phyloP scores from a whole-genome alignment of 2,888 invertebrate genomes.

The Orchestes rusci region DNA sequence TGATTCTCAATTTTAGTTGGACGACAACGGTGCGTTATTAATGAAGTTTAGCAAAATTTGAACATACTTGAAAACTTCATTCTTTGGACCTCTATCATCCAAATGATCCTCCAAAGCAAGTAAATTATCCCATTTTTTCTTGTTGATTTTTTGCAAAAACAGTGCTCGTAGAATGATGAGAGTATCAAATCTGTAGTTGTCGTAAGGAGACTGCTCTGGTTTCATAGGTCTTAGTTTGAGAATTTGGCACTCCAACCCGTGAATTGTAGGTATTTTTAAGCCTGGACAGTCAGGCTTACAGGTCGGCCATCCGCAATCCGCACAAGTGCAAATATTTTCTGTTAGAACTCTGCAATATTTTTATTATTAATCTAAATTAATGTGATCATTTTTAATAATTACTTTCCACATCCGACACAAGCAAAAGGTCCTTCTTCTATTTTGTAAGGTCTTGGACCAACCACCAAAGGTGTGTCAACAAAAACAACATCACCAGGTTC shows the following conservation, averaged over 20 bases:
- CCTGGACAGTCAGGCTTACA: constrained; percentile 59
- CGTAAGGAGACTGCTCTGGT: constrained; percentile 39
- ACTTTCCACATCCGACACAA: constrained; percentile 70
- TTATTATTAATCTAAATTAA: too few relatives aligned
- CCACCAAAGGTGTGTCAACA: constrained; percentile 61
- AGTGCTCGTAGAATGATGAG: constrained; percentile 59
- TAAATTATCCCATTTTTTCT: constrained; percentile 49
- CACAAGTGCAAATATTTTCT: constrained; percentile 43
- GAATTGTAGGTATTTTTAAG: constrained; percentile 48
- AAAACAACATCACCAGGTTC: constrained; percentile 64
- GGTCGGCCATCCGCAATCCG: constrained; percentile 67
- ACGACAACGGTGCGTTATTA: background rate
- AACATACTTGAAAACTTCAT: constrained; percentile 55
- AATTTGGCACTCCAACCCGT: constrained; percentile 58
- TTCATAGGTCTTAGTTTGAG: constrained; percentile 49
- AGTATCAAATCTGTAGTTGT: constrained; percentile 58
- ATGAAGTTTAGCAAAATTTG: background rate
- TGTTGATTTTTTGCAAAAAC: constrained; percentile 51
- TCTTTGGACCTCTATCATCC: constrained; percentile 55
- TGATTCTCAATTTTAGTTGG: background rate
- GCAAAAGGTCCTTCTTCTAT: constrained; percentile 51
- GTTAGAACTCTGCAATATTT: constrained; percentile 7
- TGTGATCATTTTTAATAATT: too few relatives aligned
- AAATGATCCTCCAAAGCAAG: constrained; percentile 55
- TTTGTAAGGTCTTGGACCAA: constrained; percentile 65